These are phyloP conservation scores for Nymphalis urticae DNA, from an alignment of 2,888 invertebrate species.

Conservation along the genomic window DNA sequence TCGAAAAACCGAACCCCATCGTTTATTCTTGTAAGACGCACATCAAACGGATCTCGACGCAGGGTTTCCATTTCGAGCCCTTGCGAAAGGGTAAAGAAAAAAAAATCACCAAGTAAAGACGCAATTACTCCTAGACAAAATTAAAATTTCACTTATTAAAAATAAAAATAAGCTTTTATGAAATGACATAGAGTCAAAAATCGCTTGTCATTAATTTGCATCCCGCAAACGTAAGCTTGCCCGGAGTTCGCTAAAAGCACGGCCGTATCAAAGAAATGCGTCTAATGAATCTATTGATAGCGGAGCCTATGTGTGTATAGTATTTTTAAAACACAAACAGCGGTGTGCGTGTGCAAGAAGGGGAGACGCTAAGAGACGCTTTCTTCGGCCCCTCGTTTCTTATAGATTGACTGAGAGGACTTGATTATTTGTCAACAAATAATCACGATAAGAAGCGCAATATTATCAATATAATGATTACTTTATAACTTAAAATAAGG, in stretches of 20 bases:
- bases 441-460: not conserved
- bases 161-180: conserved; percentile 26
- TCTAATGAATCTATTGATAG: conserved; percentile 81
- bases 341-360: conserved; percentile 68
- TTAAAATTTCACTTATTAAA: conserved; percentile 37
- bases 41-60: conserved; percentile 52
- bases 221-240: conserved; percentile 48
- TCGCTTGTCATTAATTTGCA: conserved; percentile 37
- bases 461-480: conserved; percentile 22
- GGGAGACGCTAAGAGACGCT: conserved; percentile 77
- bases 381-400: conserved; percentile 78
- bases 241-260: conserved; percentile 69
- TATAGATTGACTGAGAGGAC: conserved; percentile 51
- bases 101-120: conserved; percentile 71
- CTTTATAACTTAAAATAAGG: not conserved
- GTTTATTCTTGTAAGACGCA: conserved; percentile 55
- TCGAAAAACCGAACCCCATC: conserved; percentile 30
- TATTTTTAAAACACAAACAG: conserved; percentile 68
- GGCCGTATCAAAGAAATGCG: conserved; percentile 77
- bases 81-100: conserved; percentile 58
- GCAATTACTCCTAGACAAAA: conserved; percentile 71
- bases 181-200: conserved; percentile 47
- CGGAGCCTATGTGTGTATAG: conserved; percentile 62
- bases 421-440: conserved; percentile 51
- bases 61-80: conserved; percentile 57